Conservation (phyloP, 2,797 vertebrate species). For the Galagoides demidoff region DNA sequence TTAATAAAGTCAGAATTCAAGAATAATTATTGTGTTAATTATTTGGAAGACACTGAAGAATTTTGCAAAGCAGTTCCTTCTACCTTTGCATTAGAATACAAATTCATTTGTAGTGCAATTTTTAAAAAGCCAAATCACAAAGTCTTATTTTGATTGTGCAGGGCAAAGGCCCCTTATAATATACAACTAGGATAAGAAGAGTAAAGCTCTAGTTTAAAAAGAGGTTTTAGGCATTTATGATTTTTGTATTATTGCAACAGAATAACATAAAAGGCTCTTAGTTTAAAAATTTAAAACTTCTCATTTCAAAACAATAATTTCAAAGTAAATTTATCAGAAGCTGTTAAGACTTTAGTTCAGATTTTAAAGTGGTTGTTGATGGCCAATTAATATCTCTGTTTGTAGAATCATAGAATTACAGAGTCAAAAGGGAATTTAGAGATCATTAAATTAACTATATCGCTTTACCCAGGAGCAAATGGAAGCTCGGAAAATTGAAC, state of each 20-base stretch:
- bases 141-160: slow-evolving; percentile 54
- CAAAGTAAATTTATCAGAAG: slow-evolving; percentile 35
- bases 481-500: slow-evolving; percentile 18
- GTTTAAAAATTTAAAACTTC: background rate
- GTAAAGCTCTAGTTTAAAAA: slow-evolving; percentile 24
- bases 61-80: slow-evolving; percentile 43
- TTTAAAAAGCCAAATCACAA: slow-evolving; percentile 38
- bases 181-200: background rate
- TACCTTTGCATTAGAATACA: slow-evolving; percentile 29
- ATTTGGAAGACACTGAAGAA: slow-evolving; percentile 27
- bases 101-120: slow-evolving; percentile 10
- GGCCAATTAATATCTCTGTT: slow-evolving; percentile 26
- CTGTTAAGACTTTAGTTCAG: slow-evolving; percentile 32
- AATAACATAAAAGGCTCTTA: background rate
- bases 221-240: slow-evolving; percentile 18
- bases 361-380: slow-evolving; percentile 37
- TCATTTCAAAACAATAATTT: slow-evolving; percentile 36
- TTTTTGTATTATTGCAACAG: background rate
- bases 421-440: slow-evolving; percentile 60
- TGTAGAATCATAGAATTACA: slow-evolving; percentile 50
- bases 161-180: slow-evolving; percentile 38
- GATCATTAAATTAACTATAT: background rate
- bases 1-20: background rate
- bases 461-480: background rate
- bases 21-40: slow-evolving; percentile 60